phyloP scores from a whole-genome alignment of 2,113 vertebrate genomes.

The Sialia sialis region DNA sequence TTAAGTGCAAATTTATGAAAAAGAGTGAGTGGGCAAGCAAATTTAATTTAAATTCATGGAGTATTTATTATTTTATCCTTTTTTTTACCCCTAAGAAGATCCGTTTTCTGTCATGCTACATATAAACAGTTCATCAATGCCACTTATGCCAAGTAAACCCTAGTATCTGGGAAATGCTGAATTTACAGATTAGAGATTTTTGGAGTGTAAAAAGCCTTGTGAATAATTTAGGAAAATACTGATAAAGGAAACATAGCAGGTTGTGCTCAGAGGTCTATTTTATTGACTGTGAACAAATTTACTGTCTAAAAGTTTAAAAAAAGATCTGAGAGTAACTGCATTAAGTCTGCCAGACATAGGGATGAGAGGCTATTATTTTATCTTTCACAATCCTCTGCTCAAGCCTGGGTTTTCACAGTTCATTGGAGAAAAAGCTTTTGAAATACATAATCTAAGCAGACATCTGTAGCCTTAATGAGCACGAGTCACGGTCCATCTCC shows the following conservation, averaged over 20 bases:
- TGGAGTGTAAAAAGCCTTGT: conserved; percentile 15
- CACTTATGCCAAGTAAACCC: conserved; percentile 13
- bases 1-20: not conserved
- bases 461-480: conserved; percentile 46
- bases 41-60: not conserved
- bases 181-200: not conserved
- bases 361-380: not conserved
- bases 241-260: not conserved
- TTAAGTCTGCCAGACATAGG: not conserved
- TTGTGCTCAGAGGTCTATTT: not conserved
- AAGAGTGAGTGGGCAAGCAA: not conserved
- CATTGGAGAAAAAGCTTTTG: not conserved
- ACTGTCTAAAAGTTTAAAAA: conserved; percentile 28
- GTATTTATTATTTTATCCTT: not conserved
- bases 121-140: conserved; percentile 18
- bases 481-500: not conserved
- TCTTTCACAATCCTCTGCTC: conserved; percentile 1
- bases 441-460: conserved; percentile 43
- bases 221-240: conserved; percentile 56
- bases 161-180: conserved; percentile 37
- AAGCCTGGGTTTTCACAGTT: conserved; percentile 22
- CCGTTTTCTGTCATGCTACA: not conserved
- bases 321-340: not conserved
- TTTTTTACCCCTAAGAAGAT: not conserved
- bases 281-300: conserved; percentile 34